Conservation (phyloP, 1,140 invertebrate species). For the Drosophila malerkotliana region DNA sequence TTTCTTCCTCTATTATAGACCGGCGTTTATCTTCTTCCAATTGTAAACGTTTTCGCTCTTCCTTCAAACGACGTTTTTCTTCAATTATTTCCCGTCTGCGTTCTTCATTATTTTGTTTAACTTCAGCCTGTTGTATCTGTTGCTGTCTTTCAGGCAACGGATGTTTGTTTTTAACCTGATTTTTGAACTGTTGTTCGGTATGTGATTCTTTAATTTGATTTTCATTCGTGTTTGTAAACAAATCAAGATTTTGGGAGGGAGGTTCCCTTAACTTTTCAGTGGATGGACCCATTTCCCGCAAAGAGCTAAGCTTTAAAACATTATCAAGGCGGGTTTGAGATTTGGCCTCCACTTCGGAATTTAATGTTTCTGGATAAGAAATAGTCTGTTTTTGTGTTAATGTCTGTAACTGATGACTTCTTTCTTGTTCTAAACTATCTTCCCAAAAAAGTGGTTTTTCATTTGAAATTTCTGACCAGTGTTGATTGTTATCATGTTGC, state of each 20-base stretch:
- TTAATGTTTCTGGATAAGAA: background rate
- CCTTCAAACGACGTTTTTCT: constrained; percentile 61
- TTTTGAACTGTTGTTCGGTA: background rate
- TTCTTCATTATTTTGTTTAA: constrained; percentile 49
- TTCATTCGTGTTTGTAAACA: constrained; percentile 16
- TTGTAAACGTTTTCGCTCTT: constrained; percentile 85
- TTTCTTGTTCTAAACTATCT: constrained; percentile 50
- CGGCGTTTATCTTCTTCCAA: constrained; percentile 85
- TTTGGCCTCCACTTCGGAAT: constrained; percentile 81
- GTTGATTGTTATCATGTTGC: constrained; percentile 16
- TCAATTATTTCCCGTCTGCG: constrained; percentile 58
- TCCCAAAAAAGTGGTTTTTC: constrained; percentile 65
- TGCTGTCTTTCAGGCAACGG: constrained; percentile 57
- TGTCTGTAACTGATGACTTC: constrained; percentile 84
- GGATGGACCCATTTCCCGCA: constrained; percentile 29
- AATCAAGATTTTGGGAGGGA: constrained; percentile 16
- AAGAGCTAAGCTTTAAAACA: constrained; percentile 59
- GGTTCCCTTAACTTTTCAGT: constrained; percentile 36
- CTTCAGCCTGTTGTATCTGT: constrained; percentile 7
- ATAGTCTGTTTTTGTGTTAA: constrained; percentile 66
- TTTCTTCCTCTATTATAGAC: constrained; percentile 56
- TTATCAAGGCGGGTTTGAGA: constrained; percentile 44
- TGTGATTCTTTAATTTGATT: constrained; percentile 36
- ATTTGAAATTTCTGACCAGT: constrained; percentile 42
- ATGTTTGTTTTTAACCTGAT: constrained; percentile 43